Conservation (phyloP, 2,797 vertebrate genomes). For the Coracias cyanogaster region DNA sequence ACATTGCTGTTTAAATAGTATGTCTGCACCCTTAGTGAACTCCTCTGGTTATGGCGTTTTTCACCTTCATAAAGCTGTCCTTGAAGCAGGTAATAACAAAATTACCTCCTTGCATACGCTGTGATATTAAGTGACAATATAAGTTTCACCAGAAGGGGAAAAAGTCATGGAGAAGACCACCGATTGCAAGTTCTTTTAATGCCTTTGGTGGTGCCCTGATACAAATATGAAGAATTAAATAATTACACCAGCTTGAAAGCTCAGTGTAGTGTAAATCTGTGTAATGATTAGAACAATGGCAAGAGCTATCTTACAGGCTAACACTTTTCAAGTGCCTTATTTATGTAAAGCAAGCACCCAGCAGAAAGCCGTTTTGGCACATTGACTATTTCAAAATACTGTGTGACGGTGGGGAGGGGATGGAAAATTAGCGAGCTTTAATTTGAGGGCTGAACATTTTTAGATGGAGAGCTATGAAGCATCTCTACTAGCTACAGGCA, state of each 20-base stretch:
- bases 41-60: background rate
- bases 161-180: background rate
- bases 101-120: background rate
- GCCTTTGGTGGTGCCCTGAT: background rate
- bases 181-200: background rate
- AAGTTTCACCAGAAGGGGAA: background rate
- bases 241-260: slow-evolving; percentile 7
- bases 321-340: slow-evolving; percentile 17
- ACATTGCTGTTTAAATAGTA: background rate
- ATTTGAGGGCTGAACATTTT: background rate
- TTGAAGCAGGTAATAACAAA: background rate
- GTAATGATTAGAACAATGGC: slow-evolving; percentile 12
- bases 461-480: background rate
- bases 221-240: slow-evolving; percentile 24
- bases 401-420: background rate
- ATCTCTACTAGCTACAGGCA: background rate
- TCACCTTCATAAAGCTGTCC: background rate
- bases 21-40: background rate
- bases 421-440: background rate
- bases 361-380: background rate
- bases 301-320: background rate
- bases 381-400: background rate
- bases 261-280: slow-evolving; percentile 36
- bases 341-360: background rate
- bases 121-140: background rate